Percentiles rank a stretch among this genome's conserved stretches.
phyloP scores from a whole-genome alignment of 2,797 vertebrate species.

The Bradypus variegatus region DNA sequence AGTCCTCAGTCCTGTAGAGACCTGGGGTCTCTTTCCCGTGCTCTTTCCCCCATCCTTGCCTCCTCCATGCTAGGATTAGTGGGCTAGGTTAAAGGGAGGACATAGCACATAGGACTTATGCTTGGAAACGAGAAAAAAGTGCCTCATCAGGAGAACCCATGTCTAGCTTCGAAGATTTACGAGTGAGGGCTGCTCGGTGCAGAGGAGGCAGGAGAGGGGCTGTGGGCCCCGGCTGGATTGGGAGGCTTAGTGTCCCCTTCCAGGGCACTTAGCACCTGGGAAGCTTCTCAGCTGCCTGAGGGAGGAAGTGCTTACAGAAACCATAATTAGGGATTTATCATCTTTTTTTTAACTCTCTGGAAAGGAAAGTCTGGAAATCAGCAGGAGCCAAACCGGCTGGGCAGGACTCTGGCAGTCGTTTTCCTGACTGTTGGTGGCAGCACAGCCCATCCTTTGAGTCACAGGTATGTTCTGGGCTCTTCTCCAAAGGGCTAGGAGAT shows the following conservation, averaged over 20 bases:
- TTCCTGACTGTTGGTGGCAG: slow-evolving; percentile 23
- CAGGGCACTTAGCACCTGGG: background rate
- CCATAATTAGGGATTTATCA: background rate
- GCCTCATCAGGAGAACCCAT: background rate
- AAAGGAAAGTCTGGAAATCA: slow-evolving; percentile 31
- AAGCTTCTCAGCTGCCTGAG: background rate
- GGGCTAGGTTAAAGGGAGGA: background rate
- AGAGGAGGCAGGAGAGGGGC: background rate
- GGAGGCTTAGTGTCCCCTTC: background rate
- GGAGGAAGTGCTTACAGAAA: background rate
- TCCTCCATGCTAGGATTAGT: background rate
- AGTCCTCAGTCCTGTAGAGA: background rate
- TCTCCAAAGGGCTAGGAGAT: background rate
- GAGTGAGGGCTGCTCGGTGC: background rate
- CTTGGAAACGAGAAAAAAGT: background rate
- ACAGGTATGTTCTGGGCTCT: background rate
- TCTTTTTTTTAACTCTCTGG: background rate
- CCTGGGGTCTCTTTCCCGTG: background rate
- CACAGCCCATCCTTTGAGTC: slow-evolving; percentile 18
- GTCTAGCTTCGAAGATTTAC: background rate
- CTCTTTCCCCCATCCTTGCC: background rate
- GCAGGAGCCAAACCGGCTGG: background rate
- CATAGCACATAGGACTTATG: background rate
- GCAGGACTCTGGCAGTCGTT: background rate
- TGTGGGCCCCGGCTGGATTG: background rate